Percentiles rank a stretch among this genome's conserved stretches.
phyloP scores from a whole-genome alignment of 2,888 invertebrate genomes.

The Apotomis turbidana region DNA sequence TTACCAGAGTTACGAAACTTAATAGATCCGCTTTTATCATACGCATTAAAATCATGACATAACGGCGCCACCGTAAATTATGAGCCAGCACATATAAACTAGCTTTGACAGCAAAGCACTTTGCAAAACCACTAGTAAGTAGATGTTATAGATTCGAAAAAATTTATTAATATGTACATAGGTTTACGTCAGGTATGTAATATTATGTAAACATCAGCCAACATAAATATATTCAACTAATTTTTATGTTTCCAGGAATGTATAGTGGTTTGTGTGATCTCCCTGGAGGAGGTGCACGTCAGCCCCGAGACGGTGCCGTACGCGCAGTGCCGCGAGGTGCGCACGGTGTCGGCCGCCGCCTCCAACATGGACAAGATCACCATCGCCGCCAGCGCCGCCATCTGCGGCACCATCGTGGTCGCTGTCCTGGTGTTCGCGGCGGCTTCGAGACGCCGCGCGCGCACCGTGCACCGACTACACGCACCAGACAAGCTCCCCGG shows the following conservation, averaged over 20 bases:
- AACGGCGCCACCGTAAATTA: too few species aligned
- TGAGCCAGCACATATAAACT: too few species aligned
- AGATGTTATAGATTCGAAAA: too few species aligned
- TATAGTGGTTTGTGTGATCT: slow-evolving; percentile 96
- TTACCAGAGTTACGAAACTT: too few species aligned
- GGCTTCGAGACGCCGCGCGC: slow-evolving; percentile 90
- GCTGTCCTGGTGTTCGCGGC: slow-evolving; percentile 96
- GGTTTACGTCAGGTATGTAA: too few species aligned
- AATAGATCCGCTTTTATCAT: too few species aligned
- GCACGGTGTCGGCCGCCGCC: slow-evolving; percentile 91
- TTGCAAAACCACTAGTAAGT: too few species aligned
- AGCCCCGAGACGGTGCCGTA: slow-evolving; percentile 94
- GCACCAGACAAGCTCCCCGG: slow-evolving; percentile 89
- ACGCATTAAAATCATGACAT: neutral
- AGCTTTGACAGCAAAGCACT: too few species aligned
- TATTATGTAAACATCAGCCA: too few species aligned
- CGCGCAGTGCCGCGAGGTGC: slow-evolving; percentile 94
- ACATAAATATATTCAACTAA: neutral
- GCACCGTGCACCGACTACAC: slow-evolving; percentile 89
- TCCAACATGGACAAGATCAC: slow-evolving; percentile 98
- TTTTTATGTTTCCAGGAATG: slow-evolving; percentile 87
- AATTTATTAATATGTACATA: too few species aligned
- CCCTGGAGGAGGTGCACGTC: slow-evolving; percentile 94
- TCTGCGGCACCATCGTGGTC: slow-evolving; percentile 95
- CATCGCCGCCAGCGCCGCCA: slow-evolving; percentile 96